Base-by-base conservation (phyloP, 2,113 vertebrate species). In the Polyodon spathula region DNA sequence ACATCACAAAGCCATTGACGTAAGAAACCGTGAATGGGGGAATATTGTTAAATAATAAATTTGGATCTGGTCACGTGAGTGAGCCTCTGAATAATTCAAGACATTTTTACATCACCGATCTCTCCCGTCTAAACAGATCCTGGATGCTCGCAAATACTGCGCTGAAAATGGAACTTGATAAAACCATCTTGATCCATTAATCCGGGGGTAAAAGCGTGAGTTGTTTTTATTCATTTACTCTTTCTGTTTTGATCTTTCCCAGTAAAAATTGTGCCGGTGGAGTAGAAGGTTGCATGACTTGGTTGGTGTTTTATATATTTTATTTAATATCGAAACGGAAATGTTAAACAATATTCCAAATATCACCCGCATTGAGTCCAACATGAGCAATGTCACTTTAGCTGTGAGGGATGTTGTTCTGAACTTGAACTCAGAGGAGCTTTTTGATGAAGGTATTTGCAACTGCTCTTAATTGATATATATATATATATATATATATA, bases 31-130 rank as follows among this genome's bases (percentile, higher is more conserved):
- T 66, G 66, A 68, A 66, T 56, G 61, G 50, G 61, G 42, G 38
- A 55, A 67, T 1, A 17, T 16, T 68, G 64, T 16, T 83, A 63
- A 80, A 81, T 85, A 80, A 78, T 82, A 68, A 1, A 85, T 67
- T 60, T 59, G 7, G 17, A 48, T 38, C 41, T 15, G 69, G 60
- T 81, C 77, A 77, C 70, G 68, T 79, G 77, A 12, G 15, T 50
- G 64, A 54, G 55, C 58, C 44, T 64, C 56, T 73, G 72, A 73
- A 75, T 70, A 65, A 68, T 72, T 68, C 70, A 76, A 42, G 4
- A 43, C 5, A 37, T 16, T 43, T 17, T 63, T 40, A 14, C 58
- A 17, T 37, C 50, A 43, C 51, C 51, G 38, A 15, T 15, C 10
- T 43, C 43, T 37, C 44, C 38, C 3, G 37, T 15, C 43, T 40